Evolutionary conservation across 2,888 invertebrate species (phyloP), one percentile per base, ranked within the genome.

Genomic region (Parnassius mnemosyne): DNA sequence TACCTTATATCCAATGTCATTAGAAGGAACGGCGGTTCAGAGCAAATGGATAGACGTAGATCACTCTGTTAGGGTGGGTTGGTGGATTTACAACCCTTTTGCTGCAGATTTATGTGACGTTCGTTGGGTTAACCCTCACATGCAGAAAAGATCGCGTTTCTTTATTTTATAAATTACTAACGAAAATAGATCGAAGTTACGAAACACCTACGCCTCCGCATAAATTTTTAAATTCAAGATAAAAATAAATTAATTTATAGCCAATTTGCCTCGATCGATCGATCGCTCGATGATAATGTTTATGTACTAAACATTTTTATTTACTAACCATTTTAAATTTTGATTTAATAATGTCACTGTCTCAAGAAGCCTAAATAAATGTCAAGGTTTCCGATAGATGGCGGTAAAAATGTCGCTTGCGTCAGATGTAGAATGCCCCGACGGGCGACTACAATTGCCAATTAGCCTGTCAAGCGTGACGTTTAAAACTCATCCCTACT

Each of bases 31-130:
- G 65, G 59, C 43, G 49, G 67, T 42, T 60, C 61, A 49, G 13
- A 16, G 34, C 42, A 52, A 64, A 56, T 25, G 53, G 53, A 53
- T 47, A 51, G 34, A 53, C 50, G 57, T 60, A 53, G 58, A 59
- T 57, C 57, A 53, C 52, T 53, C 42, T 25, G 53, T 16, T 34
- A 60, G 52, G 59, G 57, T 56, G 70, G 88, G 85, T 80, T 80
- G 72, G 67, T 78, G 80, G 83, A 90, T 90, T 90, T 90, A 90
- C 89, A 89, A 90, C 90, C 89, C 89, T 89, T 88, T 87, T 71
- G 74, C 71, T 71, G 75, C 85, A 85, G 89, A 90, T 90, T 90
- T 90, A 90, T 74, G 73, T 69, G 85, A 82, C 85, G 86, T 83
- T 82, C 84, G 81, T 81, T 79, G 82, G 82, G 81, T 80, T 79